A percentile compares a stretch with the other conserved stretches of the same genome.
Conservation (phyloP, 2,888 invertebrate genomes). For the Stenodema calcarata region DNA sequence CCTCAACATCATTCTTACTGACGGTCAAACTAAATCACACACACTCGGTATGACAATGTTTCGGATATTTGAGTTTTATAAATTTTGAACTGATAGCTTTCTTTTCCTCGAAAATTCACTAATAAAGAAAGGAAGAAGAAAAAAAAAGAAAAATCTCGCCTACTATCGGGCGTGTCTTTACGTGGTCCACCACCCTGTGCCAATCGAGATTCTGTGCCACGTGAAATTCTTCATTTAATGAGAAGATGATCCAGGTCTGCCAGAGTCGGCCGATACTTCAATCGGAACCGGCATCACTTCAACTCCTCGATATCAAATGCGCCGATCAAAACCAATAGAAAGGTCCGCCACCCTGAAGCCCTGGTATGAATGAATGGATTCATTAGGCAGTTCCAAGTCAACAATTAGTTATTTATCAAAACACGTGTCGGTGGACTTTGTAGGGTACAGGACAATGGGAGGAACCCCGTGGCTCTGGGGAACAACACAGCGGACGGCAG, state of each 20-base stretch:
- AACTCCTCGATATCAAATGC: neutral
- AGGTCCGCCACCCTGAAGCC: constrained; percentile 1
- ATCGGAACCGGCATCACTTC: neutral
- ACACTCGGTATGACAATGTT: too few relatives aligned
- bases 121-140: too few relatives aligned
- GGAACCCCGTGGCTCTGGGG: neutral
- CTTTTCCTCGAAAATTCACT: too few relatives aligned
- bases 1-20: too few relatives aligned
- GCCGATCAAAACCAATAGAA: constrained; percentile 16
- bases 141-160: too few relatives aligned
- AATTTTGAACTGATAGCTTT: too few relatives aligned
- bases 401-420: constrained; percentile 43
- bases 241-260: neutral
- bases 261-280: neutral
- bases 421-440: constrained; percentile 25
- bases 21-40: too few relatives aligned
- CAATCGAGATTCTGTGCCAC: too few relatives aligned
- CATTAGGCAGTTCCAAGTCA: constrained; percentile 14
- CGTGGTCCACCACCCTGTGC: too few relatives aligned
- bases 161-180: too few relatives aligned
- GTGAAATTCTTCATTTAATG: neutral
- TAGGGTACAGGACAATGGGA: neutral
- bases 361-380: constrained; percentile 16
- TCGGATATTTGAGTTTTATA: too few relatives aligned
- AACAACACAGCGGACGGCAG: neutral